Percentiles rank a stretch among this genome's conserved stretches.
Evolutionary conservation across 1,140 invertebrate species (phyloP).

Genomic region (Drosophila obscura): DNA sequence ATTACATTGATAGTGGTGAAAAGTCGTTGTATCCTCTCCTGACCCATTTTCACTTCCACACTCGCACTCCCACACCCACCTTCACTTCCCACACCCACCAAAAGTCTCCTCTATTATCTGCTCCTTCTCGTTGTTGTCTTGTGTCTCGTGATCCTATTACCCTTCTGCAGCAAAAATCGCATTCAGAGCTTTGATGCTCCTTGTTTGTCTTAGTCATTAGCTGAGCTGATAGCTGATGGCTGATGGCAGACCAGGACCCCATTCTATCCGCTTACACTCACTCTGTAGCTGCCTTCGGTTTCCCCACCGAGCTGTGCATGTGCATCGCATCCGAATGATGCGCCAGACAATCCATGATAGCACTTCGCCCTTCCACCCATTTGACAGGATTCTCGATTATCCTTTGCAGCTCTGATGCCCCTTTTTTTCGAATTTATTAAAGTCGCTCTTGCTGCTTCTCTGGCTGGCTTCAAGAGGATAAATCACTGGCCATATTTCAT

Average conservation of each 20-base stretch:
- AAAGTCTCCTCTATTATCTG: conserved; percentile 5
- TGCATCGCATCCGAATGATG: conserved; percentile 56
- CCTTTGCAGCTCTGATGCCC: not conserved
- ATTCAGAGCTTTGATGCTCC: conserved; percentile 38
- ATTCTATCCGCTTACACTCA: too few species aligned
- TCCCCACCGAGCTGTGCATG: conserved; percentile 28
- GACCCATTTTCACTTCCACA: conserved; percentile 20
- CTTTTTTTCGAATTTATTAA: conserved; percentile 65
- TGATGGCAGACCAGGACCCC: not conserved
- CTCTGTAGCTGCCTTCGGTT: not conserved
- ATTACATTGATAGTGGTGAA: conserved; percentile 49
- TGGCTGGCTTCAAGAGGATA: conserved; percentile 24
- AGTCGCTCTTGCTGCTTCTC: conserved; percentile 38
- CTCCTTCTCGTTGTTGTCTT: not conserved
- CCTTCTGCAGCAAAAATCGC: conserved; percentile 48
- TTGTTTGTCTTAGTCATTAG: conserved; percentile 62
- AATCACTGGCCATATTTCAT: conserved; percentile 66
- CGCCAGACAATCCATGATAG: conserved; percentile 51
- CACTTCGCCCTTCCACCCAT: conserved; percentile 34
- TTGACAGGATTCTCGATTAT: conserved; percentile 43
- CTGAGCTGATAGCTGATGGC: conserved; percentile 45
- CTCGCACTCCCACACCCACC: not conserved
- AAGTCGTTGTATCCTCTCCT: conserved; percentile 27
- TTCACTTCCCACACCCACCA: too few species aligned
- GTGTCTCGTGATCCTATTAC: conserved; percentile 20